These are phyloP conservation scores for Ceuthmochares aereus DNA, from an alignment of 2,113 vertebrate species.

Conservation along the genomic window DNA sequence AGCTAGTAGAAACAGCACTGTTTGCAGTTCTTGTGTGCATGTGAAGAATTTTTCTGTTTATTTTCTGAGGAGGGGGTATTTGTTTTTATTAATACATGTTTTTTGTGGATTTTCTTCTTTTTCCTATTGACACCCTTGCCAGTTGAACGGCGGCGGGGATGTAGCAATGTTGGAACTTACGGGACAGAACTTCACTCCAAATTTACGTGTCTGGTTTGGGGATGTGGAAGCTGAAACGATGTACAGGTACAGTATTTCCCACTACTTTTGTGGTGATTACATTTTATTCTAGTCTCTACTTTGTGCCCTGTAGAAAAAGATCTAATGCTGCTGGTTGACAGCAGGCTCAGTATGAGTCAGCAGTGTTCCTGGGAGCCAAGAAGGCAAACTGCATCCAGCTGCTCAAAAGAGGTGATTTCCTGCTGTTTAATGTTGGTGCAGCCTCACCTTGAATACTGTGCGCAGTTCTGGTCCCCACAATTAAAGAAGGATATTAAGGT, in stretches of 20 bases:
- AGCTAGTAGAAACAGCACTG: neutral
- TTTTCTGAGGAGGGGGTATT: neutral
- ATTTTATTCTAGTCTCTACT: neutral
- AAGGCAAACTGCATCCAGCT: neutral
- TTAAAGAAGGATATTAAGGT: neutral
- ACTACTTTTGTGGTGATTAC: neutral
- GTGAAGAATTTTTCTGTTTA: neutral
- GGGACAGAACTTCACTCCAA: constrained; percentile 98
- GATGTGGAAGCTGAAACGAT: constrained; percentile 99
- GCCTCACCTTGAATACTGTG: fast-evolving
- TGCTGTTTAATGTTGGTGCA: neutral
- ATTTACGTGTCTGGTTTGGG: constrained; percentile 98
- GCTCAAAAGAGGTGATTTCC: neutral
- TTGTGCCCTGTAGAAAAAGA: neutral
- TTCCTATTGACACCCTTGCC: neutral
- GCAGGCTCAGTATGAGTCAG: neutral
- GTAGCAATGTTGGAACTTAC: constrained; percentile 99
- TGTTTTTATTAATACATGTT: neutral
- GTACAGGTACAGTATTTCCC: constrained; percentile 87
- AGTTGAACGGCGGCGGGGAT: constrained; percentile 97
- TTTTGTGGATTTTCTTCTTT: neutral
- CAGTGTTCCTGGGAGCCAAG: neutral
- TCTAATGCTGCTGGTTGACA: neutral
- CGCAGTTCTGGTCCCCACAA: neutral
- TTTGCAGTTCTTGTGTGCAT: neutral